Evolutionary conservation across 2,888 invertebrate genomes (phyloP).

Genomic region (Phalangium opilio): DNA sequence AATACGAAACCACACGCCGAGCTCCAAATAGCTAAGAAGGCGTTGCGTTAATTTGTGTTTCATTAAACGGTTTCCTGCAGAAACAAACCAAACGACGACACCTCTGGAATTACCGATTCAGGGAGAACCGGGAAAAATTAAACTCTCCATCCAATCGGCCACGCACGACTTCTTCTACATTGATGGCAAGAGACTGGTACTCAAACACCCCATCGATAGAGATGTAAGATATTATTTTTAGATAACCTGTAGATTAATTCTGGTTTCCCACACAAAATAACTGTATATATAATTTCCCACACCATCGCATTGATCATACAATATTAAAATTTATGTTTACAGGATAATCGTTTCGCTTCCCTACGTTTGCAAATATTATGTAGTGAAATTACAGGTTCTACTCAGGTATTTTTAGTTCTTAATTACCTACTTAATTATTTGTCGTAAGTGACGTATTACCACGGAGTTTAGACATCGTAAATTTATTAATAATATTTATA

Average conservation of each 20-base stretch:
- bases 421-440: conserved; percentile 44
- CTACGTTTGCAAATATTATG: neutral
- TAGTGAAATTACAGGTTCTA: neutral
- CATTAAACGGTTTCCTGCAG: conserved; percentile 37
- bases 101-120: conserved; percentile 66
- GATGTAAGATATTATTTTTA: conserved; percentile 42
- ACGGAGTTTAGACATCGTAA: no score
- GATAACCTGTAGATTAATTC: neutral
- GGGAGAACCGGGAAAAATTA: conserved; percentile 46
- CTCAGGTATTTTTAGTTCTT: neutral
- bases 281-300: no score
- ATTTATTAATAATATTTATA: no score
- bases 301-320: no score
- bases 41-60: neutral
- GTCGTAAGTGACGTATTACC: neutral
- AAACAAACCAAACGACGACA: conserved; percentile 63
- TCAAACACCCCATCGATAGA: conserved; percentile 64
- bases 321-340: neutral
- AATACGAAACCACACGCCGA: neutral
- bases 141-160: conserved; percentile 16
- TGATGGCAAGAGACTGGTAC: conserved; percentile 62
- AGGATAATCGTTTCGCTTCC: neutral
- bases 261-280: neutral
- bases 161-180: conserved; percentile 43
- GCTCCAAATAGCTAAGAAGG: neutral